A percentile compares a stretch with the other conserved stretches of the same genome.
phyloP scores from a whole-genome alignment of 2,797 vertebrate genomes.

The Agapornis canus region DNA sequence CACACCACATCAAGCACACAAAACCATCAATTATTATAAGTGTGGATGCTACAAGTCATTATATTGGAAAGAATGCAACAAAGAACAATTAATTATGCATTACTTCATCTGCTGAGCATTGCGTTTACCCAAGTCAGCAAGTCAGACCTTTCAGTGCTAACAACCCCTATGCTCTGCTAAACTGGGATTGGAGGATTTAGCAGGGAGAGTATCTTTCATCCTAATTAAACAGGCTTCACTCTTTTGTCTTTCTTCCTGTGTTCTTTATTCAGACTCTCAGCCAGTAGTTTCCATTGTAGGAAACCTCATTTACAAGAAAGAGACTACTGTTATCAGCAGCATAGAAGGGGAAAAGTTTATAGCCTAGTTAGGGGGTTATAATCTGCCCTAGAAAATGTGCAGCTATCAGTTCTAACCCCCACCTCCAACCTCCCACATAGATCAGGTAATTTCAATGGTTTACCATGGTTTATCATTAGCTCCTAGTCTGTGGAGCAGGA shows the following conservation, averaged over 20 bases:
- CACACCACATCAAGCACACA: slow-evolving; percentile 6
- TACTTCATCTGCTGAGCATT: slow-evolving; percentile 46
- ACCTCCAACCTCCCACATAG: accelerated
- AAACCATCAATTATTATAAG: slow-evolving; percentile 48
- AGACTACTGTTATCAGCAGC: background rate
- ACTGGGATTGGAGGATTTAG: background rate
- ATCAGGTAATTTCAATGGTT: background rate
- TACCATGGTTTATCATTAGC: background rate
- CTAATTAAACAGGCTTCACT: background rate
- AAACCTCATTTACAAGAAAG: background rate
- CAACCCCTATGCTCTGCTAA: background rate
- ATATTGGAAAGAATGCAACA: slow-evolving; percentile 66
- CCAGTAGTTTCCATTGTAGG: background rate
- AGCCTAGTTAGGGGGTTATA: background rate
- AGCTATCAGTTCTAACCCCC: background rate
- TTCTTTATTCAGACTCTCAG: background rate
- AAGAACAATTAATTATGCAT: slow-evolving; percentile 49
- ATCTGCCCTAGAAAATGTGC: background rate
- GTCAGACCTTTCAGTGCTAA: slow-evolving; percentile 30
- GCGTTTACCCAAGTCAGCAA: slow-evolving; percentile 40
- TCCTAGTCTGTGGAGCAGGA: background rate
- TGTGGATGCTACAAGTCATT: slow-evolving; percentile 43
- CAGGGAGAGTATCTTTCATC: background rate
- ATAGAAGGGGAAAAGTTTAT: background rate
- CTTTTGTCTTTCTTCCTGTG: background rate